These are phyloP conservation scores for Euplexia lucipara DNA, from an alignment of 2,888 invertebrate genomes.

Conservation along the genomic window DNA sequence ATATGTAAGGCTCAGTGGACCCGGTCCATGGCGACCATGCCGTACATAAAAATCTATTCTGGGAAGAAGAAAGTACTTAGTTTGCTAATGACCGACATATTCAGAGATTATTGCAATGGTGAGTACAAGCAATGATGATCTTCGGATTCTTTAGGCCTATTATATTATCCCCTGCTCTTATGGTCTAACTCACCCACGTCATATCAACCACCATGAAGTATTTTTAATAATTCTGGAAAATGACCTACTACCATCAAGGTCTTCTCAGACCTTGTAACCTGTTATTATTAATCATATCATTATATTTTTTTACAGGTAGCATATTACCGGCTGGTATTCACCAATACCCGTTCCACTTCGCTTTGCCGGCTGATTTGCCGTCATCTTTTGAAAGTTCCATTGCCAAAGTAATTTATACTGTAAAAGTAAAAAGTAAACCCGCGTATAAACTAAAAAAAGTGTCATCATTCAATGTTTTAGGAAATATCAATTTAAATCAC, in stretches of 20 bases:
- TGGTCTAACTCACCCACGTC: neutral
- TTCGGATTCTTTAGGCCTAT: neutral
- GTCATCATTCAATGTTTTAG: conserved; percentile 74
- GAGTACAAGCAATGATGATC: conserved; percentile 14
- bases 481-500: conserved; percentile 79
- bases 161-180: neutral
- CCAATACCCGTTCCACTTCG: conserved; percentile 82
- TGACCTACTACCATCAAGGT: neutral
- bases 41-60: conserved; percentile 83
- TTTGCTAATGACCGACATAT: conserved; percentile 72
- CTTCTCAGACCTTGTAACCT: neutral
- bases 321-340: conserved; percentile 75
- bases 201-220: neutral
- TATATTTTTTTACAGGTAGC: conserved; percentile 69
- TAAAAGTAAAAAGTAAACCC: conserved; percentile 79
- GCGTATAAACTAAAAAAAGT: conserved; percentile 71
- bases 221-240: neutral
- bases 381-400: conserved; percentile 81
- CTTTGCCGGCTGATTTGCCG: conserved; percentile 80
- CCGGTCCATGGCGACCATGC: conserved; percentile 79
- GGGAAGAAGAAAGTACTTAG: conserved; percentile 78
- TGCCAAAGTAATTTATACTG: conserved; percentile 78
- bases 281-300: neutral
- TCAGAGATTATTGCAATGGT: conserved; percentile 72
- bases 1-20: conserved; percentile 83